Base-by-base conservation (phyloP, 2,888 invertebrate species). In the Suillia variegata region DNA sequence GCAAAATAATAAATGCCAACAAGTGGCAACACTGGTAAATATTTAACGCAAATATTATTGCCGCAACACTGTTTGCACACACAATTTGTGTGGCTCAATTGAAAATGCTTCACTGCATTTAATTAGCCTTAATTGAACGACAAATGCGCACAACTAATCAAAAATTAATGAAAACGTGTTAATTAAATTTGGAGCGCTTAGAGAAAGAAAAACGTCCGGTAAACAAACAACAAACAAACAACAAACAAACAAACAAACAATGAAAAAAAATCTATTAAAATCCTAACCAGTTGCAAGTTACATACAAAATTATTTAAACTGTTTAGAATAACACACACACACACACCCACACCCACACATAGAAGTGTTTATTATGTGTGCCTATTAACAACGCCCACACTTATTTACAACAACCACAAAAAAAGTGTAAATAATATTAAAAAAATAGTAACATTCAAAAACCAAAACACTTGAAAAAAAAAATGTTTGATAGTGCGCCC, bases 91-190 rank as follows among this genome's bases (percentile, higher is more conserved):
- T n/a, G n/a, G n/a, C n/a, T 38, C 70, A 73, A 73, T 74, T 67
- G 70, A 74, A 73, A 73, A 74, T 73, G 72, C 72, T 73, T 73
- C 73, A 74, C 69, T 68, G 75, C 68, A 70, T 73, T 73, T 73
- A 73, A 73, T 73, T 73, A 73, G 64, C 62, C 65, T 61, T 62
- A 63, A 73, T 73, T 71, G 67, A 63, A 61, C 54, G 51, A 56
- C 45, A 45, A 62, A 58, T 55, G 56, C 65, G 65, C 73, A 67
- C 69, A 66, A 57, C 50, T 34, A 59, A 59, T 51, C 54, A 20
- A 38, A 53, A 21, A 38, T 53, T 38, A 51, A 45, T 45, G n/a
- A 45, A 45, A 45, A 45, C 45, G 18, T 6, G 20, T 45, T 45
- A 45, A 45, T 45, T 45, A 45, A 45, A 45, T 45, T 38, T 38